Base-by-base conservation (phyloP, 2,888 invertebrate species). In the Timandra comae region DNA sequence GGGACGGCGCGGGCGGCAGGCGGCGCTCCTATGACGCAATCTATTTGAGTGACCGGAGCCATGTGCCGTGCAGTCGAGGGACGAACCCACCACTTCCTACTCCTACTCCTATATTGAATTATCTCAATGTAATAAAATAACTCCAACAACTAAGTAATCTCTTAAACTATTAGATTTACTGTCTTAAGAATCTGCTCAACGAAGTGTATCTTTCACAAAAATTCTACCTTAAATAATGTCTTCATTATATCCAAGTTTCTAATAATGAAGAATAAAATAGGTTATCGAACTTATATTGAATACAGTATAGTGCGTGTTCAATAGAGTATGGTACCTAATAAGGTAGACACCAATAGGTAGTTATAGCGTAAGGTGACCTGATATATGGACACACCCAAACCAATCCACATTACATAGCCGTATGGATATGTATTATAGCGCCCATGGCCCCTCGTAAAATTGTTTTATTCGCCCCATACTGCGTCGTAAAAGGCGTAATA, bases 401-500 rank as follows among this genome's bases (percentile, higher is more conserved):
- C 24, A 10, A 24, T 24, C 10, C 53, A 52, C 43, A 51, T 46
- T 24, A 53, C 45, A 48, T 52, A 56, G 46, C 23, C 23, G 34
- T 12, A 33, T 33, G 56, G 65, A 58, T 71, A 70, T 67, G 68
- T 76, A 77, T 75, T 72, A 81, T 80, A 75, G 76, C 70, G 76
- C 63, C 76, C 80, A 82, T 82, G 81, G 81, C 76, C 80, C 82
- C 67, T 82, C 84, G 84, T 85, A 85, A 85, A 84, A 82, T 84
- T 84, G 85, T 81, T 85, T 85, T 84, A 85, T 84, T 82, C 82
- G 76, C 82, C 84, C 84, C 82, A 82, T 84, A 82, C 84, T 81
- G 79, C 78, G 75, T 84, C 85, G 85, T 85, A 82, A 85, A 85
- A 82, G 81, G 75, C 78, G 85, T 85, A 84, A 85, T 85, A 84